A percentile compares a stretch with the other conserved stretches of the same genome.
phyloP scores from a whole-genome alignment of 2,888 invertebrate species.

The Sisyra terminalis region DNA sequence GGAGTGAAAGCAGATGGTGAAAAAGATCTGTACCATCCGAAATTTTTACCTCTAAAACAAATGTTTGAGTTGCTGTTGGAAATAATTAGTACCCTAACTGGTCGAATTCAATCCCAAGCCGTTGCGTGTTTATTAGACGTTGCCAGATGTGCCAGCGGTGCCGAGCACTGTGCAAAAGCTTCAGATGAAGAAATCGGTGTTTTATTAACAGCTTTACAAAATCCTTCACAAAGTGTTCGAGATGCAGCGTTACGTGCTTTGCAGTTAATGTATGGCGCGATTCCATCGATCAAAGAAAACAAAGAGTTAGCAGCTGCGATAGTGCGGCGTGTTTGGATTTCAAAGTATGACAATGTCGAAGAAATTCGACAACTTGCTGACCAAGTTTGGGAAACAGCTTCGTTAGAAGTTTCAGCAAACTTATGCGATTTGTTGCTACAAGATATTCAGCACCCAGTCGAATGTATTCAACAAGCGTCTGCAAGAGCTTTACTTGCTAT shows the following conservation, averaged over 20 bases:
- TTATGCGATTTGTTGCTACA: slow-evolving; percentile 39
- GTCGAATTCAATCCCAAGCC: slow-evolving; percentile 60
- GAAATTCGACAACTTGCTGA: slow-evolving; percentile 52
- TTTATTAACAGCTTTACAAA: slow-evolving; percentile 61
- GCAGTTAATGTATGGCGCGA: slow-evolving; percentile 38
- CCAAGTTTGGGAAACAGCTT: slow-evolving; percentile 40
- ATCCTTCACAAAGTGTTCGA: slow-evolving; percentile 50
- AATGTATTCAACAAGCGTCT: slow-evolving; percentile 68
- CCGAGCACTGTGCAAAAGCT: slow-evolving; percentile 43
- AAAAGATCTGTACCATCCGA: slow-evolving; percentile 48
- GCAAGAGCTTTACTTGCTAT: slow-evolving; percentile 62
- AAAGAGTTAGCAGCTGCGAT: slow-evolving; percentile 40
- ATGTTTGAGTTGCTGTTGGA: slow-evolving; percentile 68
- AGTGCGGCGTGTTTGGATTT: slow-evolving; percentile 64
- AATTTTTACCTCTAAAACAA: slow-evolving; percentile 62
- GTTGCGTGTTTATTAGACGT: slow-evolving; percentile 67
- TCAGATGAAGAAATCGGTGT: slow-evolving; percentile 55
- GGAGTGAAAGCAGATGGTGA: slow-evolving; percentile 25
- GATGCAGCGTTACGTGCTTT: slow-evolving; percentile 68
- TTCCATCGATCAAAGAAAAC: slow-evolving; percentile 42
- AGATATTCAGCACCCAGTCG: slow-evolving; percentile 66
- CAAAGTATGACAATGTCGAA: slow-evolving; percentile 61
- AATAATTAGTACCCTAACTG: slow-evolving; percentile 49
- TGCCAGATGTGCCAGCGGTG: slow-evolving; percentile 58
- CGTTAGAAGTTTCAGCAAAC: slow-evolving; percentile 31